Conservation (phyloP, 2,113 vertebrate genomes). For the Silurus asotus region DNA sequence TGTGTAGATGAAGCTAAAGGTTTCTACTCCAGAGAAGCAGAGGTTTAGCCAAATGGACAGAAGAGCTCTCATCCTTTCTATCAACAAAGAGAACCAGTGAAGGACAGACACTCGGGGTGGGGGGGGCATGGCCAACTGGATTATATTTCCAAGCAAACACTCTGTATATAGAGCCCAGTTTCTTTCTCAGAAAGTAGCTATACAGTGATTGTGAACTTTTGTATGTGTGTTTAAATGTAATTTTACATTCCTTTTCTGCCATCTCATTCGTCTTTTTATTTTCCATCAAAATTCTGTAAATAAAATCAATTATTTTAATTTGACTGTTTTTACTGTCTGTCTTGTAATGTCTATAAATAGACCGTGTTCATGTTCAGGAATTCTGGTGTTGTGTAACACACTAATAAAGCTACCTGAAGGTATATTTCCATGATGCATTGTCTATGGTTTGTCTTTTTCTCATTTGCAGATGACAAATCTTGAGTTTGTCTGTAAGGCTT, state of each 20-base stretch:
- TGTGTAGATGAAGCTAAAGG: constrained; percentile 70
- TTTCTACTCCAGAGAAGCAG: constrained; percentile 68
- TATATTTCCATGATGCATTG: neutral
- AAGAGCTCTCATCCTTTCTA: constrained; percentile 60
- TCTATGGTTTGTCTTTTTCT: too few species aligned
- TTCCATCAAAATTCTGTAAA: constrained; percentile 59
- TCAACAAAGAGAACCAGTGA: constrained; percentile 75
- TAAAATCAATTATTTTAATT: constrained; percentile 53
- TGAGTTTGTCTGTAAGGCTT: too few species aligned
- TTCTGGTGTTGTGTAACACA: neutral
- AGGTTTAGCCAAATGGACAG: constrained; percentile 63
- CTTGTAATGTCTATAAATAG: neutral
- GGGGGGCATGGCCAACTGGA: neutral
- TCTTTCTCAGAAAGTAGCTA: constrained; percentile 12
- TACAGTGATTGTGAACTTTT: constrained; percentile 15
- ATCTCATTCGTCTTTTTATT: neutral
- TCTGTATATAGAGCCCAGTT: constrained; percentile 31
- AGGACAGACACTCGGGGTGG: too few species aligned
- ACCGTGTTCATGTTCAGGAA: neutral
- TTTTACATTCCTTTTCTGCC: constrained; percentile 7
- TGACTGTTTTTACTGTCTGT: neutral
- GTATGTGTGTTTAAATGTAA: constrained; percentile 15
- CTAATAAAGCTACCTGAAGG: neutral
- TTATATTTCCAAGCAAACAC: neutral
- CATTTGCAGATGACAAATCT: too few species aligned